Conservation (phyloP, 1,140 invertebrate genomes). For the Neodiprion fabricii region DNA sequence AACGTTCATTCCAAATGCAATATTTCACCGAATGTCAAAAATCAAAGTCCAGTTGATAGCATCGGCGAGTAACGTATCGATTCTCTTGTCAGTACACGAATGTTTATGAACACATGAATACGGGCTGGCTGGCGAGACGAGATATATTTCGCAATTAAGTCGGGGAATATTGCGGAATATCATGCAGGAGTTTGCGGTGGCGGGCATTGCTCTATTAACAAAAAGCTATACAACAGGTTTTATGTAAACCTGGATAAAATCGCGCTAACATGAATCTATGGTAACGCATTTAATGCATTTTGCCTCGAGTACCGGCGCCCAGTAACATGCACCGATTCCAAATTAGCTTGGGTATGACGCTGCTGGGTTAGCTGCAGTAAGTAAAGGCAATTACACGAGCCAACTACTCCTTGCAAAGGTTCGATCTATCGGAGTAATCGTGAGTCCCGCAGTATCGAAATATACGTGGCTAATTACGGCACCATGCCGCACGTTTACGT, state of each 20-base stretch:
- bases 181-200: background rate
- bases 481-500: background rate
- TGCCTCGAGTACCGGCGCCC: background rate
- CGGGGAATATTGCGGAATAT: background rate
- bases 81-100: no score
- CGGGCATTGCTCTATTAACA: background rate
- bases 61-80: no score
- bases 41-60: no score
- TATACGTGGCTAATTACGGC: background rate
- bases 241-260: background rate
- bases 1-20: no score
- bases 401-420: background rate
- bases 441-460: background rate
- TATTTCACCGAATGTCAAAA: no score
- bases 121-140: no score
- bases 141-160: background rate
- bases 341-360: background rate
- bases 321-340: background rate
- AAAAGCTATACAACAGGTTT: slow-evolving; percentile 1
- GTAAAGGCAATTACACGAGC: background rate
- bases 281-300: background rate
- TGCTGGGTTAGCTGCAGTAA: background rate
- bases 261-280: background rate
- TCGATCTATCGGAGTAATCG: background rate
- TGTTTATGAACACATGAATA: no score